These are phyloP conservation scores for Pachyramphus minor DNA, from an alignment of 2,113 vertebrate species.

Conservation along the genomic window DNA sequence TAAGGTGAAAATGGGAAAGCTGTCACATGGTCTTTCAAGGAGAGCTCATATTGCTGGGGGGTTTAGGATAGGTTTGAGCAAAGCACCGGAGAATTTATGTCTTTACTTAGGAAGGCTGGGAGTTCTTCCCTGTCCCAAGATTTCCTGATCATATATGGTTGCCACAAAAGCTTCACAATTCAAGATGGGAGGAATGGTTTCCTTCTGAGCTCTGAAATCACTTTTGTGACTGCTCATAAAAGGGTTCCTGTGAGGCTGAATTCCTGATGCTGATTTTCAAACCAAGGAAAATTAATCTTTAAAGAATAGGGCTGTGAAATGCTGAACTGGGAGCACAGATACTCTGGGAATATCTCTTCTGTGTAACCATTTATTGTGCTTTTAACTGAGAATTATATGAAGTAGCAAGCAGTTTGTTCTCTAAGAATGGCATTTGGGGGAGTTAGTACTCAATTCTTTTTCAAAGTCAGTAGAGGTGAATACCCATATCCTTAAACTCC, in stretches of 20 bases:
- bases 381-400: slow-evolving; percentile 1
- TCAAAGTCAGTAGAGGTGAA: neutral
- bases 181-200: slow-evolving; percentile 1
- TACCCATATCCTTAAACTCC: neutral
- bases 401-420: neutral
- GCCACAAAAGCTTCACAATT: neutral
- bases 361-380: slow-evolving; percentile 6
- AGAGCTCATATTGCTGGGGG: neutral
- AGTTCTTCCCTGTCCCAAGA: neutral
- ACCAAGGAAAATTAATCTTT: slow-evolving; percentile 27
- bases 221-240: neutral
- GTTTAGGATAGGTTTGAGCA: neutral
- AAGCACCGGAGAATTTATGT: neutral
- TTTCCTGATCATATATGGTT: neutral
- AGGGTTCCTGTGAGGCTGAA: neutral
- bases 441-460: neutral
- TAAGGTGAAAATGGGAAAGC: neutral
- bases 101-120: neutral
- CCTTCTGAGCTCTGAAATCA: neutral
- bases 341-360: neutral
- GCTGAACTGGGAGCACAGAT: neutral
- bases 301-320: slow-evolving; percentile 6
- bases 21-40: neutral
- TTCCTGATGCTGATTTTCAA: slow-evolving; percentile 26
- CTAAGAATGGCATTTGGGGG: neutral